Conservation (phyloP, 2,797 vertebrate genomes). For the Apodemus agrarius region DNA sequence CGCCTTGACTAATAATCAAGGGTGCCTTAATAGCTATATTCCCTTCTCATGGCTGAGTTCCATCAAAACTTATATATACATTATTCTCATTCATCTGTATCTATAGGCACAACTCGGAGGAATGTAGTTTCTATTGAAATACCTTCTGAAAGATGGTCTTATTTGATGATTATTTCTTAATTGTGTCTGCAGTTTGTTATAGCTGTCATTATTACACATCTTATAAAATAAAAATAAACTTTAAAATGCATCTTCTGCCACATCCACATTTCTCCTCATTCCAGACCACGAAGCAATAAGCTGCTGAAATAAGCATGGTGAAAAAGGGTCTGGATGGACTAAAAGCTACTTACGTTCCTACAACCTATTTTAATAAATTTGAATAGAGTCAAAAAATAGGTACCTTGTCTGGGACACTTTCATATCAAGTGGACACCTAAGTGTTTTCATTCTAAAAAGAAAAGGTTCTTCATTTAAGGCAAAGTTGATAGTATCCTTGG, state of each 20-base stretch:
- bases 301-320: no score
- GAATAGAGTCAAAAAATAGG: background rate
- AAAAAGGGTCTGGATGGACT: background rate
- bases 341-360: background rate
- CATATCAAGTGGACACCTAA: background rate
- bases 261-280: background rate
- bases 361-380: background rate
- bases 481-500: background rate
- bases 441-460: background rate
- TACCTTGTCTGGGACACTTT: background rate
- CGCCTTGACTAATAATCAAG: background rate
- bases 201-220: background rate
- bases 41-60: background rate
- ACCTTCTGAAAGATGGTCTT: background rate
- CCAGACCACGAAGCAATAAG: background rate
- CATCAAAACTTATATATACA: background rate
- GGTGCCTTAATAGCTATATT: background rate
- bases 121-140: background rate
- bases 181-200: background rate
- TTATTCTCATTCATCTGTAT: background rate
- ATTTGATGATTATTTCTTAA: background rate
- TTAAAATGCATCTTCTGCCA: background rate
- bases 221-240: background rate
- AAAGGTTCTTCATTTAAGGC: slow-evolving; percentile 8
- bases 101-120: background rate